Conservation (phyloP, 2,113 vertebrate species). For the Dicrurus megarhynchus region DNA sequence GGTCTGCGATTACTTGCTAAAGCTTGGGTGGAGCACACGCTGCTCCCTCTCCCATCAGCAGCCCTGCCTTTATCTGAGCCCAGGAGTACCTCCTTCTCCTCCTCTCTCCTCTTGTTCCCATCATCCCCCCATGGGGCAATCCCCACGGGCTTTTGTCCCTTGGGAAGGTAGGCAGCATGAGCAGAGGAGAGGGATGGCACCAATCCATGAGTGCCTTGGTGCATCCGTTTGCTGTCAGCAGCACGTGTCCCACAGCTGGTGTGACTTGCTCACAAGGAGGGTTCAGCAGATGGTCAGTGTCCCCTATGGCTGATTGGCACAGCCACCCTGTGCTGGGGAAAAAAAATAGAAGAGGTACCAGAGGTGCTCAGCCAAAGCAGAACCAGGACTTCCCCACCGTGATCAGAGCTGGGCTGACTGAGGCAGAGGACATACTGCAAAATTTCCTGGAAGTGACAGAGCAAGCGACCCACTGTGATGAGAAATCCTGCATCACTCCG, state of each 20-base stretch:
- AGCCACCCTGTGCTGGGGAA: accelerated
- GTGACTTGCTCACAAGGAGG: accelerated
- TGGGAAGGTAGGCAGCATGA: not conserved
- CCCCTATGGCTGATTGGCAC: accelerated
- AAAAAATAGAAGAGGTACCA: not conserved
- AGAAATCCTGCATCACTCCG: not conserved
- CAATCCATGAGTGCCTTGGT: accelerated
- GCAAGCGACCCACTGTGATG: accelerated
- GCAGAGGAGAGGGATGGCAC: not conserved
- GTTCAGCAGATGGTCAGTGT: not conserved
- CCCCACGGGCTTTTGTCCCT: not conserved
- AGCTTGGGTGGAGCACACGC: not conserved
- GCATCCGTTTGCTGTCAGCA: not conserved
- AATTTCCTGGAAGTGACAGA: not conserved
- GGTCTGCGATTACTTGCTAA: not conserved
- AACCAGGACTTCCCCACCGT: not conserved
- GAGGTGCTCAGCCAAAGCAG: not conserved
- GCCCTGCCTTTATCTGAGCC: not conserved
- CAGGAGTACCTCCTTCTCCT: not conserved
- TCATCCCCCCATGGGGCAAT: accelerated
- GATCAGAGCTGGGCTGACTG: not conserved
- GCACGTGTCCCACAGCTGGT: accelerated
- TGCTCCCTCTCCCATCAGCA: not conserved
- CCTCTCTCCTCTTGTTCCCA: not conserved
- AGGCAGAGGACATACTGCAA: not conserved